Conservation (phyloP, 1,140 invertebrate genomes). For the Dendroctonus valens region DNA sequence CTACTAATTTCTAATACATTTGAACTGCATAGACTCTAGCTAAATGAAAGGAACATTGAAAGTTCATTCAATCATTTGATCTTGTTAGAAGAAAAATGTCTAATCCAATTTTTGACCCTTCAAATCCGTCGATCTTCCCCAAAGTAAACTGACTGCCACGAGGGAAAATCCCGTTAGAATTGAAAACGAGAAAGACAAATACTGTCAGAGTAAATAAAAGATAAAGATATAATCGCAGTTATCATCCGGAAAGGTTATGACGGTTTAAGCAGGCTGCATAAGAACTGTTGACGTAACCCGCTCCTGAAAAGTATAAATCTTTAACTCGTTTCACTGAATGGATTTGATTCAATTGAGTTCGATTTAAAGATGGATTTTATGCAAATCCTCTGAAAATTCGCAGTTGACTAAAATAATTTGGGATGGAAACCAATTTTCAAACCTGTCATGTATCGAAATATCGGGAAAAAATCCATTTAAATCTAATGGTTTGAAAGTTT, state of each 20-base stretch:
- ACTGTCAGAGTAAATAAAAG: conserved; percentile 14
- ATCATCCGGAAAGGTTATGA: conserved; percentile 3
- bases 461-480: not conserved
- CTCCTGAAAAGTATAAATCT: too few relatives aligned
- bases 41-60: too few relatives aligned
- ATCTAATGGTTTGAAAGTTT: not conserved
- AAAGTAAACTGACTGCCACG: not conserved
- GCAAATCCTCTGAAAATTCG: too few relatives aligned
- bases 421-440: not conserved
- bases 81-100: too few relatives aligned
- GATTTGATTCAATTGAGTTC: too few relatives aligned
- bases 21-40: too few relatives aligned
- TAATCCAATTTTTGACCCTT: too few relatives aligned
- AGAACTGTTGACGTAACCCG: too few relatives aligned
- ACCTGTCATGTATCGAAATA: not conserved
- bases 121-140: too few relatives aligned
- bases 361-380: too few relatives aligned
- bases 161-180: conserved; percentile 6
- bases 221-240: conserved; percentile 19
- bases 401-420: not conserved
- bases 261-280: not conserved
- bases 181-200: conserved; percentile 16
- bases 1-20: not conserved
- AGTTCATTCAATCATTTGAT: too few relatives aligned
- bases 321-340: too few relatives aligned